Conservation (phyloP, 2,888 invertebrate species). For the Agrochola macilenta region DNA sequence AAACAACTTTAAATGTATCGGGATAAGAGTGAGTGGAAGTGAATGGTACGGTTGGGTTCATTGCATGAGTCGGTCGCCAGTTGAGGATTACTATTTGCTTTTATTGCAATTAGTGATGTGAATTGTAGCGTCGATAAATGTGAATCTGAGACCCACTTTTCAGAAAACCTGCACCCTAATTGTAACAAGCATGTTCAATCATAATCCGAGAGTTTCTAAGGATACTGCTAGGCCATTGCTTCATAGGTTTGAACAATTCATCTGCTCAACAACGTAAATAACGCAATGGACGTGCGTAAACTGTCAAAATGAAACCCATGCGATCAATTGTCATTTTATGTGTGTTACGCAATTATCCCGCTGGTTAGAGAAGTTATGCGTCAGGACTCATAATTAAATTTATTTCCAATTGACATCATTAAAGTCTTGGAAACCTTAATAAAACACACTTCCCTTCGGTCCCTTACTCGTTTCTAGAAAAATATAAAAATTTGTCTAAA, state of each 20-base stretch:
- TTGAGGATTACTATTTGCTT: constrained; percentile 57
- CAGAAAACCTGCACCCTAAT: background rate
- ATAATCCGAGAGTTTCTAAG: too few species aligned
- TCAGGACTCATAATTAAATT: background rate
- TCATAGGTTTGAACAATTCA: too few species aligned
- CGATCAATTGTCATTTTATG: too few species aligned
- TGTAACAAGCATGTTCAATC: too few species aligned
- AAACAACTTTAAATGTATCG: constrained; percentile 21
- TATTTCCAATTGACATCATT: background rate
- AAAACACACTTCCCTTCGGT: background rate
- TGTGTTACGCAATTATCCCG: too few species aligned
- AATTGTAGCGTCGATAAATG: constrained; percentile 53
- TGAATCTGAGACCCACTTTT: constrained; percentile 16
- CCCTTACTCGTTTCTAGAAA: background rate
- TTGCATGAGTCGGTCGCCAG: constrained; percentile 51
- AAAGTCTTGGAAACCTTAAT: background rate
- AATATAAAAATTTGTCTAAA: background rate
- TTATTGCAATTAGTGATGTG: constrained; percentile 65
- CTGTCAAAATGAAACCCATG: too few species aligned
- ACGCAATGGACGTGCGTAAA: too few species aligned
- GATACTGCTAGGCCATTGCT: too few species aligned
- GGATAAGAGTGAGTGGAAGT: constrained; percentile 22
- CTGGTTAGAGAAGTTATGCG: background rate
- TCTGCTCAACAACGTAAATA: too few species aligned
- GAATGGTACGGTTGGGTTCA: constrained; percentile 26